phyloP scores from a whole-genome alignment of 2,797 vertebrate genomes.

The Distichodus sexfasciatus region DNA sequence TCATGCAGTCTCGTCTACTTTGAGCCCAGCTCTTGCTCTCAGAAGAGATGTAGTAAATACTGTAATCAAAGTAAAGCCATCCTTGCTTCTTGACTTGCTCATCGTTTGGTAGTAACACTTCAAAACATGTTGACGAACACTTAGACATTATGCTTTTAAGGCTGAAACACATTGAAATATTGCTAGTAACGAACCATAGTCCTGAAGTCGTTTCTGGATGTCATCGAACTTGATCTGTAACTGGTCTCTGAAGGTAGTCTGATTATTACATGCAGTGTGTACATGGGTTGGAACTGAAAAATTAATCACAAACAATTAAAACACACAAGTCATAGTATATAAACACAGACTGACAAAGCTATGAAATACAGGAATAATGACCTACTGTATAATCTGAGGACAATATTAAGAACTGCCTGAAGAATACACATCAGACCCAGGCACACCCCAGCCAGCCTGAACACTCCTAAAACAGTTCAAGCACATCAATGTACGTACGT shows the following conservation, averaged over 20 bases:
- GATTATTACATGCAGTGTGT: neutral
- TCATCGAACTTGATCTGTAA: neutral
- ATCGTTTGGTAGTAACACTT: neutral
- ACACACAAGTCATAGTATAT: neutral
- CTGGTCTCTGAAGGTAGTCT: neutral
- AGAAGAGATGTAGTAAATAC: constrained; percentile 19
- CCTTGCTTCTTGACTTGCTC: neutral
- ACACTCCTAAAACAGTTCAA: neutral
- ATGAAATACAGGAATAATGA: neutral
- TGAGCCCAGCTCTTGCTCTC: neutral
- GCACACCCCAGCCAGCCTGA: constrained; percentile 11
- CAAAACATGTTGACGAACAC: too few species aligned
- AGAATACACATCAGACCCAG: constrained; percentile 26
- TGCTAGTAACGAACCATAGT: too few species aligned
- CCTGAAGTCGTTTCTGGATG: too few species aligned
- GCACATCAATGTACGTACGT: neutral
- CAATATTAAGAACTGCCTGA: constrained; percentile 26
- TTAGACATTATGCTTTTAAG: neutral
- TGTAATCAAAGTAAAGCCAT: neutral
- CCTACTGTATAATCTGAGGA: constrained; percentile 24
- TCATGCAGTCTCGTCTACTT: neutral
- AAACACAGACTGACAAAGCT: too few species aligned
- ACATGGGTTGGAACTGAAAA: neutral
- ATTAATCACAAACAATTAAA: neutral
- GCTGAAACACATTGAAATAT: too few species aligned